Evolutionary conservation across 2,797 vertebrate genomes (phyloP).

Genomic region (Anolis apletophallus): DNA sequence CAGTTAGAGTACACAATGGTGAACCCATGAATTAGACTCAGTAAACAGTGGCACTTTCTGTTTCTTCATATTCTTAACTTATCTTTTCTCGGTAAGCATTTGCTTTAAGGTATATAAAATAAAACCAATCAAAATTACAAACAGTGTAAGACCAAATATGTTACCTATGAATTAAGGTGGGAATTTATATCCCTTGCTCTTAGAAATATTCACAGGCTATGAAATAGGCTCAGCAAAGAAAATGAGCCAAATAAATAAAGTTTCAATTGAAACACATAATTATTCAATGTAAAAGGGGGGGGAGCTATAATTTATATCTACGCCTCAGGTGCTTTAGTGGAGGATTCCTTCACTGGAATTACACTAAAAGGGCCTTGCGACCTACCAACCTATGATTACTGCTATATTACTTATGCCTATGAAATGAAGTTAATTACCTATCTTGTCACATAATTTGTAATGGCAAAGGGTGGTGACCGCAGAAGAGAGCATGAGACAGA

Average conservation of each 20-base stretch:
- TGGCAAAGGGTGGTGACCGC: conserved; percentile 2
- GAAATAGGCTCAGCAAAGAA: conserved; percentile 50
- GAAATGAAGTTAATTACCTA: conserved; percentile 19
- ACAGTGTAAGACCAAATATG: background rate
- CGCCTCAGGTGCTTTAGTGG: too few species aligned
- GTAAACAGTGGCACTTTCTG: background rate
- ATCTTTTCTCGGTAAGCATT: background rate
- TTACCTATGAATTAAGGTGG: conserved; percentile 9
- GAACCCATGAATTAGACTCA: background rate
- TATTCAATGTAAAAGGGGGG: background rate
- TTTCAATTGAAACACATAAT: conserved; percentile 43
- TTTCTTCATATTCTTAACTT: background rate
- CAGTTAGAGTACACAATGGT: background rate
- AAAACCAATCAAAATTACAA: background rate
- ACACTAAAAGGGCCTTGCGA: too few species aligned
- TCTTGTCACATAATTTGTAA: conserved; percentile 6
- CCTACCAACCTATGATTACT: background rate
- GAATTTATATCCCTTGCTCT: conserved; percentile 25
- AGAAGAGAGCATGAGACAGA: conserved; percentile 12
- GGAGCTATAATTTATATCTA: too few species aligned
- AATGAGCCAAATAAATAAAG: conserved; percentile 44
- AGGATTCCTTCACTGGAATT: too few species aligned
- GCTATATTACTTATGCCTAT: conserved; percentile 32
- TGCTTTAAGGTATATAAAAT: background rate
- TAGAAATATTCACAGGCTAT: conserved; percentile 45